A percentile compares a stretch with the other conserved stretches of the same genome.
phyloP scores from a whole-genome alignment of 2,113 vertebrate species.

The Ictalurus furcatus region DNA sequence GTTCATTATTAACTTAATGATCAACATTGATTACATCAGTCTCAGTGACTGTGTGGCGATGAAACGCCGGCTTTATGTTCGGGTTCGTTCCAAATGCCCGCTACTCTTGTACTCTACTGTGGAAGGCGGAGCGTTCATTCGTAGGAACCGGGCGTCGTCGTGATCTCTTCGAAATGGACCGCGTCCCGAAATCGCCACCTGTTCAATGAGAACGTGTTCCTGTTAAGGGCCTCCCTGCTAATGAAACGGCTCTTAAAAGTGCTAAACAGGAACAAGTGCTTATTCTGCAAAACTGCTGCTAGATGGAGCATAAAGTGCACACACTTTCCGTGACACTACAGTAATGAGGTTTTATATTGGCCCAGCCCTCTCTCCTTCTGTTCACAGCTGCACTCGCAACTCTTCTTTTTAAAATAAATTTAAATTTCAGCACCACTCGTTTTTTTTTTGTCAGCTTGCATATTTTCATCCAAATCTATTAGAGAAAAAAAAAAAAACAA shows the following conservation, averaged over 20 bases:
- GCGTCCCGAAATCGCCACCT: constrained; percentile 3
- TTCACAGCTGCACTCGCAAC: constrained; percentile 32
- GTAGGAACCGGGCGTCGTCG: not conserved
- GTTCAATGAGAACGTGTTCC: constrained; percentile 35
- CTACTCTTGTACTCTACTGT: not conserved
- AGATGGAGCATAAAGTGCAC: constrained; percentile 60
- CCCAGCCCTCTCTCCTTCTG: constrained; percentile 43
- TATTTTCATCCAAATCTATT: not conserved
- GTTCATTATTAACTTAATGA: not conserved
- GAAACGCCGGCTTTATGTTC: not conserved
- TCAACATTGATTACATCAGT: not conserved
- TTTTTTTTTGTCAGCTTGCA: not conserved
- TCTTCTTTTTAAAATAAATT: not conserved
- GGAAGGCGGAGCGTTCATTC: not conserved
- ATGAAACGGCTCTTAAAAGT: constrained; percentile 50
- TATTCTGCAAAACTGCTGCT: constrained; percentile 59
- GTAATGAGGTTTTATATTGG: constrained; percentile 62
- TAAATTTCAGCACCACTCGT: constrained; percentile 1
- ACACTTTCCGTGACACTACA: constrained; percentile 59
- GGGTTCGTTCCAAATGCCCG: not conserved
- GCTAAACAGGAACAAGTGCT: constrained; percentile 57
- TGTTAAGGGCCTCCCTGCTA: constrained; percentile 40
- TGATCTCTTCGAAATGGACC: not conserved
- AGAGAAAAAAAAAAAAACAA: not conserved
- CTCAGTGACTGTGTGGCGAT: not conserved